These are phyloP conservation scores for Laothoe populi DNA, from an alignment of 2,888 invertebrate species.

Conservation along the genomic window DNA sequence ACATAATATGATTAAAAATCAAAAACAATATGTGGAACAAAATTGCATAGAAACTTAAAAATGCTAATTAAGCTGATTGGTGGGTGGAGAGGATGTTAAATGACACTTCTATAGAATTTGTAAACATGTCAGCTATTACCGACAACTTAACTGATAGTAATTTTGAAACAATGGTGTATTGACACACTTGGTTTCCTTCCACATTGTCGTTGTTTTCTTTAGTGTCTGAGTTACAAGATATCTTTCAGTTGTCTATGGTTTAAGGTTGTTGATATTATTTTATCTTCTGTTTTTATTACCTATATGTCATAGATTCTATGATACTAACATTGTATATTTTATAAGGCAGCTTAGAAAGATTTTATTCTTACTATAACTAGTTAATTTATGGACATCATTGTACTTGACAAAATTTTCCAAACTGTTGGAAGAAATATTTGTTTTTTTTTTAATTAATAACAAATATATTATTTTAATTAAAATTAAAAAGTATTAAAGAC, in stretches of 20 bases:
- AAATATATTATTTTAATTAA: too few species aligned
- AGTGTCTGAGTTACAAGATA: not conserved
- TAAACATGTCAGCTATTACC: not conserved
- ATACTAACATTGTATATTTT: not conserved
- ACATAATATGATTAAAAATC: not conserved
- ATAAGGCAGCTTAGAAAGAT: too few species aligned
- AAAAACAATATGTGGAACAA: not conserved
- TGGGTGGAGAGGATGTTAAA: too few species aligned
- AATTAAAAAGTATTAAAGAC: too few species aligned
- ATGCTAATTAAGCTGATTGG: not conserved
- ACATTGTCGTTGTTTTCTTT: constrained; percentile 10
- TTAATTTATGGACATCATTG: too few species aligned
- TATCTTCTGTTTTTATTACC: not conserved
- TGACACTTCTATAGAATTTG: not conserved
- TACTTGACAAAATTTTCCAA: too few species aligned
- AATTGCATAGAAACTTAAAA: not conserved
- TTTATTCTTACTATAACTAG: too few species aligned
- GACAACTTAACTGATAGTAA: not conserved
- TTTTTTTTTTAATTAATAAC: too few species aligned
- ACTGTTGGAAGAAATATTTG: too few species aligned
- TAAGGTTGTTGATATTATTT: not conserved
- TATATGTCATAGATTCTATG: too few species aligned
- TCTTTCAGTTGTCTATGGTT: not conserved
- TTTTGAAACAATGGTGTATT: constrained; percentile 16
- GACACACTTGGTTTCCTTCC: not conserved